Evolutionary conservation across 2,797 vertebrate genomes (phyloP).

Genomic region (Dallia pectoralis): DNA sequence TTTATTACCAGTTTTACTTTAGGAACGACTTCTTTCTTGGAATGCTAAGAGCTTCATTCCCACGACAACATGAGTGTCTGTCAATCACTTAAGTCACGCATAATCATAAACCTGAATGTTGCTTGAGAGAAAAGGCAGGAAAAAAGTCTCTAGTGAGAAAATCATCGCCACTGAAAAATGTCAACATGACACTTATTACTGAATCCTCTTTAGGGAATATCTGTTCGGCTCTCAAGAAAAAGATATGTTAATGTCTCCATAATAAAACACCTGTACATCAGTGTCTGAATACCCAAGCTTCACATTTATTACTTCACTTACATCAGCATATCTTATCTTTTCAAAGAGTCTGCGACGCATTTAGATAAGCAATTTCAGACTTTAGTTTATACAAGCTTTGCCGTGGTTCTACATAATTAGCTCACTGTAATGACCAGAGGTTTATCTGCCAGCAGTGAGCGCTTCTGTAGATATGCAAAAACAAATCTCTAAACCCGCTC

Average conservation of each 20-base stretch:
- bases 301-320: not conserved
- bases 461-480: conserved; percentile 51
- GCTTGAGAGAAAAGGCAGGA: not conserved
- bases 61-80: not conserved
- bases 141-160: not conserved
- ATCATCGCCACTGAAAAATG: not conserved
- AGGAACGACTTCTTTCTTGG: not conserved
- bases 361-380: conserved; percentile 34
- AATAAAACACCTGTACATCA: conserved; percentile 46
- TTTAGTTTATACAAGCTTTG: conserved; percentile 31
- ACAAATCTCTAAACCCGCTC: conserved; percentile 41
- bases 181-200: conserved; percentile 6
- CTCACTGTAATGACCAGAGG: conserved; percentile 34
- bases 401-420: conserved; percentile 56
- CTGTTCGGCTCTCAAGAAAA: conserved; percentile 1
- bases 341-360: conserved; percentile 21
- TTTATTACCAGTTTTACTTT: not conserved
- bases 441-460: conserved; percentile 5
- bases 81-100: not conserved
- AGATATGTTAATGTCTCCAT: conserved; percentile 21
- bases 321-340: conserved; percentile 18
- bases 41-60: not conserved
- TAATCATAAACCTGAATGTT: not conserved
- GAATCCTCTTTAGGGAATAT: conserved; percentile 18
- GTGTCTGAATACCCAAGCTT: conserved; percentile 20